These are phyloP conservation scores for Ispidina lecontei DNA, from an alignment of 2,797 vertebrate species.

Conservation along the genomic window DNA sequence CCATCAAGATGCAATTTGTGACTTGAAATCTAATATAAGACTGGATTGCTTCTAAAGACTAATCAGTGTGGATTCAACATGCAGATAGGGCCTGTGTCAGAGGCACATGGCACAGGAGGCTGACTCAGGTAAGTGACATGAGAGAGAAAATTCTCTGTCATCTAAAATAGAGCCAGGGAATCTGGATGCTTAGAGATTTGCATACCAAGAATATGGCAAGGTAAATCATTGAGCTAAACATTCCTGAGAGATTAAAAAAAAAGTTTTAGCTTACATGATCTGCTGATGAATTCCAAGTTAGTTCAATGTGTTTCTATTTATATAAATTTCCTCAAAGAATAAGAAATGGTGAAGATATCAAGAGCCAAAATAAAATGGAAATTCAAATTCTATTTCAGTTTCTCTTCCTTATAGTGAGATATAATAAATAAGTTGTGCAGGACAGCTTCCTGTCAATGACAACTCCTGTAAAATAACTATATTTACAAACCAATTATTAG, in stretches of 20 bases:
- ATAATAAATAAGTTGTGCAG: not conserved
- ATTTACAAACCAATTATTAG: not conserved
- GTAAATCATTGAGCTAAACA: not conserved
- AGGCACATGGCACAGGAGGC: not conserved
- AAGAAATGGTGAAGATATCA: not conserved
- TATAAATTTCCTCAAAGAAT: not conserved
- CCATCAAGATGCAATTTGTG: rapidly evolving
- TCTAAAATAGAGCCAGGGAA: not conserved
- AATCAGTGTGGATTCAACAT: not conserved
- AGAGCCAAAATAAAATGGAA: not conserved
- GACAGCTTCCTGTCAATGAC: not conserved
- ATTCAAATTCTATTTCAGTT: not conserved
- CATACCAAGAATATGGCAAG: not conserved
- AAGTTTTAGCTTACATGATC: not conserved
- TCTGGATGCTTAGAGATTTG: not conserved
- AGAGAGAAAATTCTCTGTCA: not conserved
- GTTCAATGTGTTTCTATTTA: not conserved
- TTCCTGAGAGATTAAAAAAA: not conserved
- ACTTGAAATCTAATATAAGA: not conserved
- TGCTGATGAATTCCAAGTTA: not conserved
- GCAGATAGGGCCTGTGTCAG: not conserved
- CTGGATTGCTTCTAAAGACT: not conserved
- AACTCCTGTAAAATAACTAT: not conserved
- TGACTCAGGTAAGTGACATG: not conserved
- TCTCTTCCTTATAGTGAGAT: not conserved